Evolutionary conservation across 64 coral and sea anemone genomes (phyloP).

Genomic region (Cladopsammia gracilis): DNA sequence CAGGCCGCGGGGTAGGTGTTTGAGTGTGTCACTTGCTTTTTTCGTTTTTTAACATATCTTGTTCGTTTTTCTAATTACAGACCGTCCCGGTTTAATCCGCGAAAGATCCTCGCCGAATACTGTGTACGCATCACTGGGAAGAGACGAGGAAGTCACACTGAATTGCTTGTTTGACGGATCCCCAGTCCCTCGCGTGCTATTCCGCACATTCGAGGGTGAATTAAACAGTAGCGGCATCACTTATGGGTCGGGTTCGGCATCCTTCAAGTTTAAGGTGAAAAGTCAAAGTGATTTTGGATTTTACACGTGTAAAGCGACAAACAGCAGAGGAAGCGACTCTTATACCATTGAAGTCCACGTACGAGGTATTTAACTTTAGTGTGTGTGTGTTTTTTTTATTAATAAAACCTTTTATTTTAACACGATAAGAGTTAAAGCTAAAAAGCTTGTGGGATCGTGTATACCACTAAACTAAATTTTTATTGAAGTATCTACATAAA

Average conservation of each 20-base stretch:
- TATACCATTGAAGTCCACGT: constrained; percentile 61
- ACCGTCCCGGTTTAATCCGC: constrained; percentile 42
- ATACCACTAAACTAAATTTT: too few species aligned
- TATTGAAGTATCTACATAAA: too few species aligned
- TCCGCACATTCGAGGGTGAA: constrained; percentile 28
- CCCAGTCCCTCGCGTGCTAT: constrained; percentile 44
- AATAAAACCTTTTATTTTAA: too few species aligned
- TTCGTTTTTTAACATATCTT: neutral
- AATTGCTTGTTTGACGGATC: constrained; percentile 66
- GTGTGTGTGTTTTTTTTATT: neutral
- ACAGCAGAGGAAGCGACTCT: constrained; percentile 29
- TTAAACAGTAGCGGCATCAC: constrained; percentile 6
- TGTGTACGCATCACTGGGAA: constrained; percentile 27
- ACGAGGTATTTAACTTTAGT: constrained; percentile 7
- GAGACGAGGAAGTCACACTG: constrained; percentile 18
- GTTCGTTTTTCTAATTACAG: constrained; percentile 11
- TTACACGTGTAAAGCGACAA: constrained; percentile 58
- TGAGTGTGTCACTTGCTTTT: too few species aligned
- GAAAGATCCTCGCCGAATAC: constrained; percentile 24
- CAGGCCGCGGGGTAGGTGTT: too few species aligned
- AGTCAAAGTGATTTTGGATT: constrained; percentile 65
- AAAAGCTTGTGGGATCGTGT: too few species aligned
- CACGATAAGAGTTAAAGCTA: too few species aligned
- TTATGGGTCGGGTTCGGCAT: neutral
- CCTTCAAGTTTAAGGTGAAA: constrained; percentile 38